These are phyloP conservation scores for Gymnothorax reevesii DNA, from an alignment of 2,797 vertebrate genomes.

Conservation along the genomic window DNA sequence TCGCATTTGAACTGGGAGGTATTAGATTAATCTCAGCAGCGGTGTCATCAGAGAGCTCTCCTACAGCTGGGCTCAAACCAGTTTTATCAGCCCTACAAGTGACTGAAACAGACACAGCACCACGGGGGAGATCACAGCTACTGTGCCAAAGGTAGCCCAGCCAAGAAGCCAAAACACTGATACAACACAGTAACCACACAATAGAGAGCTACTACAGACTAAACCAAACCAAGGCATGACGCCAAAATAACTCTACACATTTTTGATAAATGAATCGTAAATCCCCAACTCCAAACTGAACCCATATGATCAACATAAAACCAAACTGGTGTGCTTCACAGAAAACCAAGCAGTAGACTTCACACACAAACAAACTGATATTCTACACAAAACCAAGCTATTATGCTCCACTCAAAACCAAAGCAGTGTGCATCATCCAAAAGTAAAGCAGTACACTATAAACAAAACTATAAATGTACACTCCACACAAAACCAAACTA, in stretches of 20 bases:
- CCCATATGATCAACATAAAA: not conserved
- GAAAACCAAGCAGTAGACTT: not conserved
- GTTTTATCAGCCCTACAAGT: constrained; percentile 63
- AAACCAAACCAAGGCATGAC: not conserved
- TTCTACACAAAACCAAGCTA: not conserved
- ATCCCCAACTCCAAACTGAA: not conserved
- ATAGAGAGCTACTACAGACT: not conserved
- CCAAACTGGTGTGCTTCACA: not conserved
- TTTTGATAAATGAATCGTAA: not conserved
- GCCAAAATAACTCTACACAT: not conserved
- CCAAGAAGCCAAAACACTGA: not conserved
- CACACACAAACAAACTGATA: not conserved
- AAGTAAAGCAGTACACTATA: not conserved
- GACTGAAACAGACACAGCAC: constrained; percentile 76
- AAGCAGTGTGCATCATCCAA: not conserved
- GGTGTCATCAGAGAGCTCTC: constrained; percentile 68
- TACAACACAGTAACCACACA: not conserved
- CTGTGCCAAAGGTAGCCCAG: constrained; percentile 63
- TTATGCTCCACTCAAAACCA: not conserved
- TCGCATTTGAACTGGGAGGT: constrained; percentile 57
- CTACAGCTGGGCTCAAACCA: constrained; percentile 69
- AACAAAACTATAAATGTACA: not conserved
- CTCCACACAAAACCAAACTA: no score
- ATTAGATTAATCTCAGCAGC: constrained; percentile 73
- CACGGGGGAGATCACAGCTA: constrained; percentile 67